These are phyloP conservation scores for Drosophila mayaguana DNA, from an alignment of 2,888 invertebrate genomes.

Conservation along the genomic window DNA sequence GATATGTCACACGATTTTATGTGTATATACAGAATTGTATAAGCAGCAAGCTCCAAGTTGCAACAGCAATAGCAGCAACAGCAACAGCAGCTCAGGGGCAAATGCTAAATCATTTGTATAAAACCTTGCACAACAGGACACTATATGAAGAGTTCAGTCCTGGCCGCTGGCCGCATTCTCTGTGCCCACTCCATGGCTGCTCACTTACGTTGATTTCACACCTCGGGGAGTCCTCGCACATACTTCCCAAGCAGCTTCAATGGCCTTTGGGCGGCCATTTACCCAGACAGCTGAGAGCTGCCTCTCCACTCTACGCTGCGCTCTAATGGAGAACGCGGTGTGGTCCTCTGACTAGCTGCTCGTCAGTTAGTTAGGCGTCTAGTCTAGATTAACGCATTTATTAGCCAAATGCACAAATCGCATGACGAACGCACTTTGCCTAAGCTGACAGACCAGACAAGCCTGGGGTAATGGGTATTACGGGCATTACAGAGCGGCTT, in stretches of 20 bases:
- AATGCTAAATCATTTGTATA: constrained; percentile 75
- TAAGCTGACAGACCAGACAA: constrained; percentile 30
- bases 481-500: constrained; percentile 4
- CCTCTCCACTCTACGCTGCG: background rate
- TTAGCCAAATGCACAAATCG: constrained; percentile 73
- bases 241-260: constrained; percentile 11
- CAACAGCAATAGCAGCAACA: constrained; percentile 11
- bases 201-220: constrained; percentile 77
- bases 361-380: constrained; percentile 33
- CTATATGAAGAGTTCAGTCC: constrained; percentile 24
- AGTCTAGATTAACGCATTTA: constrained; percentile 70
- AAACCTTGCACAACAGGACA: constrained; percentile 70
- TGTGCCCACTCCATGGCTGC: constrained; percentile 49
- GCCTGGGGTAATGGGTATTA: constrained; percentile 24
- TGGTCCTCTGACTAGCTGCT: constrained; percentile 30
- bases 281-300: constrained; percentile 33
- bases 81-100: constrained; percentile 45
- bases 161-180: background rate
- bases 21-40: constrained; percentile 60
- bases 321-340: constrained; percentile 15
- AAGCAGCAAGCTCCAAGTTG: constrained; percentile 18
- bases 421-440: constrained; percentile 64
- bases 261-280: constrained; percentile 42
- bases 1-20: constrained; percentile 81
- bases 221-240: constrained; percentile 73